These are phyloP conservation scores for Julus scandinavius DNA, from an alignment of 2,888 invertebrate genomes.

Conservation along the genomic window DNA sequence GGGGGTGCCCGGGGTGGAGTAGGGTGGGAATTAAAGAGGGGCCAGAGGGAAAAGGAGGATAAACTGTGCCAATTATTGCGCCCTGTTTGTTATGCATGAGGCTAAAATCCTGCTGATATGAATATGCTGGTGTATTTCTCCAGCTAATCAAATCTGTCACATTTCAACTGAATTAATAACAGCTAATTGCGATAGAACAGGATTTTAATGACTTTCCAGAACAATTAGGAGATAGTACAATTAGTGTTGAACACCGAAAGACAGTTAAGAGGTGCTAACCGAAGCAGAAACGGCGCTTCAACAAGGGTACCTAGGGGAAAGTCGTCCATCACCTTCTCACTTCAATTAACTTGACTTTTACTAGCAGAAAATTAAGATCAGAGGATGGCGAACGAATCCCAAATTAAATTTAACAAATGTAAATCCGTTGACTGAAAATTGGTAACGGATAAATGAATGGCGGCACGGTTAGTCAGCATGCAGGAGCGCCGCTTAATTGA, in stretches of 20 bases:
- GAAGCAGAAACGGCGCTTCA: not conserved
- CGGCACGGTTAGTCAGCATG: not conserved
- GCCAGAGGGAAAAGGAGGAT: not conserved
- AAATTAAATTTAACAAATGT: not conserved
- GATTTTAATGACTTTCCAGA: constrained; percentile 10
- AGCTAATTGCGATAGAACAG: constrained; percentile 18
- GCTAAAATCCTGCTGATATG: too few species aligned
- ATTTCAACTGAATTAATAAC: not conserved
- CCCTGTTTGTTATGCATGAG: not conserved
- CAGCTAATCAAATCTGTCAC: not conserved
- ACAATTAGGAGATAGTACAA: not conserved
- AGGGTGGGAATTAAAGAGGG: not conserved
- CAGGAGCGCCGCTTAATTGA: not conserved
- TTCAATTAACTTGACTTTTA: constrained; percentile 7
- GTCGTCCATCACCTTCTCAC: constrained; percentile 7
- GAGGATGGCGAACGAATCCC: not conserved
- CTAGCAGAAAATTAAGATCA: not conserved
- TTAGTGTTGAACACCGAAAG: not conserved
- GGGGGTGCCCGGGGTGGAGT: not conserved
- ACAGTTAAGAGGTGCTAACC: not conserved
- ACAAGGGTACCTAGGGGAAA: not conserved
- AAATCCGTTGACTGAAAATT: not conserved
- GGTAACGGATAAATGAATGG: not conserved
- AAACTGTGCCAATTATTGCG: not conserved
- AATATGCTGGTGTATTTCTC: not conserved